Percentiles rank a stretch among this genome's conserved stretches.
Conservation (phyloP, 2,113 vertebrate genomes). For the Gila orcuttii region DNA sequence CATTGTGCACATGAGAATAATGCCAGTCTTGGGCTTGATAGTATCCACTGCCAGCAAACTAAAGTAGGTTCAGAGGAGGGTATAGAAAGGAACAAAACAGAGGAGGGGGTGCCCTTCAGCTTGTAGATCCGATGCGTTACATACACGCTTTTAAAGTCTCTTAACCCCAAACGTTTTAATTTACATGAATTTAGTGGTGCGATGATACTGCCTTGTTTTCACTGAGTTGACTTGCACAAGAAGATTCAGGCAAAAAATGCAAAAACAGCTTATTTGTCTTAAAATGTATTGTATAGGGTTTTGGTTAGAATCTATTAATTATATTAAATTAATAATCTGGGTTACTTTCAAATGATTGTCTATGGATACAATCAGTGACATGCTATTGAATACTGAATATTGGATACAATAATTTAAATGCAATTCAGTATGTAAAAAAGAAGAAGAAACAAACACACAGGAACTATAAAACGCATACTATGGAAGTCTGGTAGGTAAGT, state of each 20-base stretch:
- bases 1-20: conserved; percentile 81
- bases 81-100: conserved; percentile 69
- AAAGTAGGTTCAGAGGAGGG: conserved; percentile 81
- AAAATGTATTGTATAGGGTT: not conserved
- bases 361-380: conserved; percentile 7
- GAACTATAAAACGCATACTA: not conserved
- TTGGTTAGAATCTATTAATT: not conserved
- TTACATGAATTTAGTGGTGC: conserved; percentile 92
- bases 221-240: conserved; percentile 38
- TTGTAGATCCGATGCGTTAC: conserved; percentile 65
- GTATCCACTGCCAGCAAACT: conserved; percentile 85
- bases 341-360: not conserved
- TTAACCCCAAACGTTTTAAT: conserved; percentile 69
- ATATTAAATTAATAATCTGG: not conserved
- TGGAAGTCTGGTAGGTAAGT: not conserved
- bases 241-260: not conserved
- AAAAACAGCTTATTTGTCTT: not conserved
- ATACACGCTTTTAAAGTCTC: conserved; percentile 69
- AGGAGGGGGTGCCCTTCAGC: conserved; percentile 74
- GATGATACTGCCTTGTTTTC: conserved; percentile 77
- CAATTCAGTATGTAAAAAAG: not conserved
- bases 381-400: not conserved
- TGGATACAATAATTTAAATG: not conserved
- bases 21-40: conserved; percentile 84
- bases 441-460: not conserved